Percentiles rank a stretch among this genome's conserved stretches.
phyloP scores from a whole-genome alignment of 2,113 vertebrate species.

The Merops nubicus region DNA sequence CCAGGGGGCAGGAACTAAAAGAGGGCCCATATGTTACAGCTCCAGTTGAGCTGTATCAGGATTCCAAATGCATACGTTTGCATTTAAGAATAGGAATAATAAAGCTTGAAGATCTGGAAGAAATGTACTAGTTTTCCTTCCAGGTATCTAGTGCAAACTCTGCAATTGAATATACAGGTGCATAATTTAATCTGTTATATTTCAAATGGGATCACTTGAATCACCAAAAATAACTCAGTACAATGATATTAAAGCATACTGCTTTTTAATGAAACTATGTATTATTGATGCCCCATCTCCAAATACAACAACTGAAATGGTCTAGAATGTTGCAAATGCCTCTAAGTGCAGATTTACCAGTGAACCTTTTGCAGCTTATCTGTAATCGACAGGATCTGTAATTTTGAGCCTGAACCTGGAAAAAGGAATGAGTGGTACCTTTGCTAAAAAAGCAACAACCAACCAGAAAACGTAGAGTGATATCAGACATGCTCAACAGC shows the following conservation, averaged over 20 bases:
- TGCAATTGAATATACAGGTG: not conserved
- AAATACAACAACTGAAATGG: slow-evolving; percentile 10
- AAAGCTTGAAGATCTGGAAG: not conserved
- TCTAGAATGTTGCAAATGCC: not conserved
- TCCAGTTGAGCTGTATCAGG: not conserved
- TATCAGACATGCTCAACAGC: not conserved
- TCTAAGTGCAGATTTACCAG: not conserved
- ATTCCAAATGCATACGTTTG: not conserved
- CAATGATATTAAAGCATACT: slow-evolving; percentile 24
- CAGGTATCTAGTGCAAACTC: not conserved
- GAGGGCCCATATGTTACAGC: not conserved
- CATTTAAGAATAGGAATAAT: not conserved
- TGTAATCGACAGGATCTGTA: not conserved
- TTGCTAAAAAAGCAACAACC: not conserved
- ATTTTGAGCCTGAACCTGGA: not conserved
- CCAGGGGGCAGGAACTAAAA: slow-evolving; percentile 8
- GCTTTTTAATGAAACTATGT: slow-evolving; percentile 33
- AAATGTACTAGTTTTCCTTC: not conserved
- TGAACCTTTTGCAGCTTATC: not conserved
- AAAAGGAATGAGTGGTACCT: not conserved
- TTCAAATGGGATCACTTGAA: slow-evolving; percentile 9
- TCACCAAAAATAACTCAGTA: slow-evolving; percentile 12
- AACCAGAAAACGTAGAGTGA: not conserved
- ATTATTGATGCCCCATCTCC: not conserved
- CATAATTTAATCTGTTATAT: not conserved